Evolutionary conservation across 2,888 invertebrate species (phyloP), one percentile per base, ranked within the genome.

Genomic region (Parnassius mnemosyne): DNA sequence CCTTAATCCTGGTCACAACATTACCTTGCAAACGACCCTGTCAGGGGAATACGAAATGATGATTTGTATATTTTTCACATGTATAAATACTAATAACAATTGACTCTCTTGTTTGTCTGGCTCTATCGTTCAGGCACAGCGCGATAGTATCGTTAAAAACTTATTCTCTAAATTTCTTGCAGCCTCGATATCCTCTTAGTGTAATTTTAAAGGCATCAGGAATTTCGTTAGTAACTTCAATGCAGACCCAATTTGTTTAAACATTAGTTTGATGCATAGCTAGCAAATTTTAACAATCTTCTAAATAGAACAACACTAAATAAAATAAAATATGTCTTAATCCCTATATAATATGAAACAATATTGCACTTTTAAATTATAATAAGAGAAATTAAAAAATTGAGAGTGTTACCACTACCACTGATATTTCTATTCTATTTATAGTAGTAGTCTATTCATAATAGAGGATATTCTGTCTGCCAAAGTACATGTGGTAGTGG

Each of bases 341-440:
- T 55, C 67, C 76, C 79, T 79, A 76, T 80, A 77, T 77, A 72
- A 75, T 79, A 79, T 71, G 74, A 70, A 75, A 77, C 71, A 71
- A 64, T 70, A 77, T 69, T 78, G 80, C 84, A 84, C 83, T 75
- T 63, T 34, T 34, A 34, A 34, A 34, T 34, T 79, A 72, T 71
- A 69, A 74, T 81, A 84, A 78, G 70, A 71, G 34, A 34, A 34
- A 34, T 34, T 81, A 82, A 72, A 70, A 60, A 78, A 77, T 74
- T 68, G 72, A 61, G 59, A 52, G 59, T 60, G 51, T 53, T 61
- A 52, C 63, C 66, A 57, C 58, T 65, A 63, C 58, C 62, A 61
- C 54, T 51, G 65, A 64, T 25, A 43, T 53, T 34, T 53, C 54
- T 53, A 43, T 57, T 58, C 53, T 57, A 53, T 20, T 57, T 53